Conservation (phyloP, 2,888 invertebrate species). For the Spilarctia lutea region DNA sequence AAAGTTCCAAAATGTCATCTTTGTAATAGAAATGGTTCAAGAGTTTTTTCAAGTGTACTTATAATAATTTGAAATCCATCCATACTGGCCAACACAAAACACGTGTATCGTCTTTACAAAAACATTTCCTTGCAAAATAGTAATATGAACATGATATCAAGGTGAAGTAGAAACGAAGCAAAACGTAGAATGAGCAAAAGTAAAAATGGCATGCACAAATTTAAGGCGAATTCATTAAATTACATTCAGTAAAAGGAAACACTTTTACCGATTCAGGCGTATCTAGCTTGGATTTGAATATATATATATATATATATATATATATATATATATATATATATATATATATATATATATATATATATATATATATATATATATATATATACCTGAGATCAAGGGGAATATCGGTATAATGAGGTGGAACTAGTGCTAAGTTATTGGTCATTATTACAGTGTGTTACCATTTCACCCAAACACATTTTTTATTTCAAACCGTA, state of each 20-base stretch:
- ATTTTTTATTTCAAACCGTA: too few species aligned
- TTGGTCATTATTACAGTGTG: too few species aligned
- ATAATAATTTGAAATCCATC: not conserved
- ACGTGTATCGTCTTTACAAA: not conserved
- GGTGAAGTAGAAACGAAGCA: not conserved
- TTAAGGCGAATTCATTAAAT: not conserved
- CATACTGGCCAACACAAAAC: not conserved
- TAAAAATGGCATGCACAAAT: not conserved
- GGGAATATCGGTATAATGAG: not conserved
- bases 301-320: too few species aligned
- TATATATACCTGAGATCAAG: not conserved
- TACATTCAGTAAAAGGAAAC: not conserved
- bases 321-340: too few species aligned
- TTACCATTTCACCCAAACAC: too few species aligned
- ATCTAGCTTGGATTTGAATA: not conserved
- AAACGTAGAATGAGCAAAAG: not conserved
- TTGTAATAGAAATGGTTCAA: not conserved
- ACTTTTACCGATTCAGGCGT: not conserved
- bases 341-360: too few species aligned
- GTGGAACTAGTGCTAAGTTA: not conserved
- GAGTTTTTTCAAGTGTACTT: not conserved
- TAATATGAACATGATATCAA: not conserved
- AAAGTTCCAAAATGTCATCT: not conserved
- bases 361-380: too few species aligned
- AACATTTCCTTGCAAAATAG: too few species aligned